Percentiles rank a stretch among this genome's conserved stretches.
phyloP scores from a whole-genome alignment of 2,888 invertebrate genomes.

The Agrotis puta region DNA sequence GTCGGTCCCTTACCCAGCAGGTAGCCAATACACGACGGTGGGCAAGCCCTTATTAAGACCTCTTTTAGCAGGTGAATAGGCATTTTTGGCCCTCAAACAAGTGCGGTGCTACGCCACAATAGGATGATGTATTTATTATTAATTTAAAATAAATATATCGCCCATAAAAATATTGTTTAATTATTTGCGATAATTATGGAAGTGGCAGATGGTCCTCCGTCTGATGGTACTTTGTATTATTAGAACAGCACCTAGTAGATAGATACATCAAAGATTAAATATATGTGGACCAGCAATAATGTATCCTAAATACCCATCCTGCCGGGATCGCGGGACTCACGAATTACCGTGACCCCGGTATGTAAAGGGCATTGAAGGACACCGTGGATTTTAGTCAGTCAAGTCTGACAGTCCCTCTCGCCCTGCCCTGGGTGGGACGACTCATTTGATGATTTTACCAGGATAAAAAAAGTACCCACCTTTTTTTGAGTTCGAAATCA shows the following conservation, averaged over 20 bases:
- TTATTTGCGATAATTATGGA: conserved; percentile 16
- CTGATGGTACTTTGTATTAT: neutral
- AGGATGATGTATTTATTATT: conserved; percentile 21
- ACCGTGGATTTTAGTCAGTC: no score
- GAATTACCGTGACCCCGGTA: no score
- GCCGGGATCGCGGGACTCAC: no score
- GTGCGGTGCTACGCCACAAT: conserved; percentile 14
- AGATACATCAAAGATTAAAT: neutral
- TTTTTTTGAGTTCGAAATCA: no score
- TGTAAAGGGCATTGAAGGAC: no score
- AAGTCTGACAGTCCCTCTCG: no score
- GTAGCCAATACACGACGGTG: conserved; percentile 40
- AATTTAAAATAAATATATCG: conserved; percentile 25
- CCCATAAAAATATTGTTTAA: neutral
- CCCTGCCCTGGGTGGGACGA: no score
- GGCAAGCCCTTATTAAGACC: conserved; percentile 47
- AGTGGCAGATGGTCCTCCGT: conserved; percentile 23
- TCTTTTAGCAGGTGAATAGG: conserved; percentile 46
- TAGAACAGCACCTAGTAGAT: neutral
- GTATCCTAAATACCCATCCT: neutral
- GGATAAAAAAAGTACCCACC: no score
- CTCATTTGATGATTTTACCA: no score
- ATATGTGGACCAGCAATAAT: neutral
- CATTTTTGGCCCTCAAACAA: conserved; percentile 35
- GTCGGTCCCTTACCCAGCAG: conserved; percentile 41